Percentiles rank a stretch among this genome's conserved stretches.
These are phyloP conservation scores for Clanis bilineata DNA, from an alignment of 2,888 invertebrate genomes.

Conservation along the genomic window DNA sequence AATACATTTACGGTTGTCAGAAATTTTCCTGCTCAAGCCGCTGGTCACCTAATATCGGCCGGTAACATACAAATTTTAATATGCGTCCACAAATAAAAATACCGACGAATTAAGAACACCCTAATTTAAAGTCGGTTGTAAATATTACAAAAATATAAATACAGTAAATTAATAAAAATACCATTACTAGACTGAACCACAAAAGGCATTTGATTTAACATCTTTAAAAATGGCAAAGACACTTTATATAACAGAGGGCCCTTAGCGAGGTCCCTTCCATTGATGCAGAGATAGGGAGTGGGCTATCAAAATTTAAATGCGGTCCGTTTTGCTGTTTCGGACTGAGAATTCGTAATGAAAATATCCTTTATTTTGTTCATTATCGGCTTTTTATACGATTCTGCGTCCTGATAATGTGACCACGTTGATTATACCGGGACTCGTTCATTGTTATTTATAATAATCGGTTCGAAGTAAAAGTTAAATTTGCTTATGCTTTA, in stretches of 20 bases:
- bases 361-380: constrained; percentile 45
- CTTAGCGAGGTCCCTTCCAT: constrained; percentile 45
- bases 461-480: constrained; percentile 18
- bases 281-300: constrained; percentile 51
- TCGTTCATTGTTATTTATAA: constrained; percentile 26
- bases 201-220: constrained; percentile 45
- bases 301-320: constrained; percentile 58
- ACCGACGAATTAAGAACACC: too few species aligned
- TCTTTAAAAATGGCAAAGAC: constrained; percentile 48
- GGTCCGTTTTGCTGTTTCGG: constrained; percentile 47
- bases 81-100: too few species aligned
- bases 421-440: constrained; percentile 35
- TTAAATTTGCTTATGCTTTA: not conserved
- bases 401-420: constrained; percentile 32
- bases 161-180: constrained; percentile 37
- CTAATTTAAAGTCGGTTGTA: too few species aligned
- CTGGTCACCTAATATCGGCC: too few species aligned
- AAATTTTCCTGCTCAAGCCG: too few species aligned
- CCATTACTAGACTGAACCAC: constrained; percentile 32
- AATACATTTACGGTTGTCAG: too few species aligned
- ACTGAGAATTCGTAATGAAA: constrained; percentile 45
- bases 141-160: constrained; percentile 27
- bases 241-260: constrained; percentile 43
- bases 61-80: too few species aligned
- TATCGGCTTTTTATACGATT: constrained; percentile 42